Evolutionary conservation across 1,140 invertebrate genomes (phyloP).

Genomic region (Neuroterus valhalla): DNA sequence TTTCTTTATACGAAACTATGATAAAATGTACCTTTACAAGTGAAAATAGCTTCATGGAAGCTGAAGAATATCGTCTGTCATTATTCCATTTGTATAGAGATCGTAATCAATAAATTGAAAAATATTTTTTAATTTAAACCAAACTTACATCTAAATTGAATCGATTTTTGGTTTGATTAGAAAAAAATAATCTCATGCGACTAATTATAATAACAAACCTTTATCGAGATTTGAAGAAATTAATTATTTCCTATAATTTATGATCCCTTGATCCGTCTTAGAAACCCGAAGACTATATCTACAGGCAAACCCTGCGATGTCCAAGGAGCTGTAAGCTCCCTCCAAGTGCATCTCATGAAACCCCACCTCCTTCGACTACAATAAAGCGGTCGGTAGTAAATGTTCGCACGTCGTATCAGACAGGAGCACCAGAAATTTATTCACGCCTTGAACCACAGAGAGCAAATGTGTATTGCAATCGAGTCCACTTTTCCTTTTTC

Average conservation of each 20-base stretch:
- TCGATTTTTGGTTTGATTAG: too few relatives aligned
- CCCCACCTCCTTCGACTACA: neutral
- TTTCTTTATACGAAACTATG: too few relatives aligned
- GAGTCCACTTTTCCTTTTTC: neutral
- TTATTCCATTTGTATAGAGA: neutral
- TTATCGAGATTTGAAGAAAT: too few relatives aligned
- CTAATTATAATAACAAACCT: too few relatives aligned
- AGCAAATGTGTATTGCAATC: neutral
- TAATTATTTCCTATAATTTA: conserved; percentile 12
- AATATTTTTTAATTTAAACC: too few relatives aligned
- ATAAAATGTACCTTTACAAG: too few relatives aligned
- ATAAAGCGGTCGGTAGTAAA: neutral
- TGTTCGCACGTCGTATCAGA: conserved; percentile 6
- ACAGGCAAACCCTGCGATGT: neutral
- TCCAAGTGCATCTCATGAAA: conserved; percentile 1
- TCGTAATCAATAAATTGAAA: too few relatives aligned
- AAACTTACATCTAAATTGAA: too few relatives aligned
- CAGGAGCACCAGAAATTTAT: neutral
- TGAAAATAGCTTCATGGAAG: neutral
- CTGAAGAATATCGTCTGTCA: neutral
- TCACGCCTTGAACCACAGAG: neutral
- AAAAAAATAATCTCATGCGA: too few relatives aligned
- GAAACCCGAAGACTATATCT: neutral
- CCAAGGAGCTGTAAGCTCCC: neutral
- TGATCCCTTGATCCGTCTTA: neutral